Conservation (phyloP, 2,888 invertebrate genomes). For the Microchrysa polita region DNA sequence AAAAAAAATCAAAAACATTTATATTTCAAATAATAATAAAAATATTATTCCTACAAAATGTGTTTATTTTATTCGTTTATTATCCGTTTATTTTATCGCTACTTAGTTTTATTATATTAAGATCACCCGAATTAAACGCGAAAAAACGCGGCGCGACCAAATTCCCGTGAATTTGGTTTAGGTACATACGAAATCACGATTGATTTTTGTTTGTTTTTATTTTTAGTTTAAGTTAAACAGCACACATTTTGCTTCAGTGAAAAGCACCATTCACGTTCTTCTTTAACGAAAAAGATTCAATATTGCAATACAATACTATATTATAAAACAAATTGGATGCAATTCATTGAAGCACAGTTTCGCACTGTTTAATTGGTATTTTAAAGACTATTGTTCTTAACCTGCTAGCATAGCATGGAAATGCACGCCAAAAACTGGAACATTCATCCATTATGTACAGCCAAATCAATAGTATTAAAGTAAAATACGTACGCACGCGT, state of each 20-base stretch:
- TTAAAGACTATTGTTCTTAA: constrained; percentile 49
- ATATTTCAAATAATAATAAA: constrained; percentile 29
- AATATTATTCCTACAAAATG: constrained; percentile 28
- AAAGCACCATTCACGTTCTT: neutral
- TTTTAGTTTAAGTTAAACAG: constrained; percentile 20
- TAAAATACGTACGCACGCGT: neutral
- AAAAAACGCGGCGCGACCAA: constrained; percentile 65
- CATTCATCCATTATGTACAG: neutral
- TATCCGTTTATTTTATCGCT: constrained; percentile 43
- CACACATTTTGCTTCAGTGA: constrained; percentile 1
- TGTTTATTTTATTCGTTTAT: constrained; percentile 30
- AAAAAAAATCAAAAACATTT: constrained; percentile 24
- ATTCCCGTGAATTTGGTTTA: constrained; percentile 66
- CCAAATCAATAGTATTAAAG: neutral
- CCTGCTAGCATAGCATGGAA: constrained; percentile 44
- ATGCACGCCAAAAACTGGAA: constrained; percentile 14
- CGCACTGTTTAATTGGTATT: constrained; percentile 21
- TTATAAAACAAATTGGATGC: constrained; percentile 3
- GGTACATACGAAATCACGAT: constrained; percentile 66
- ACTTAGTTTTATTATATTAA: constrained; percentile 54
- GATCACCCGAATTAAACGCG: constrained; percentile 64
- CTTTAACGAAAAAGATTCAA: neutral
- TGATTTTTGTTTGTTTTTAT: constrained; percentile 53
- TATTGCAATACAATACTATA: neutral
- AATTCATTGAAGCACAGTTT: constrained; percentile 41